Evolutionary conservation across 2,888 invertebrate species (phyloP).

Genomic region (Scelioninae gen. 2): DNA sequence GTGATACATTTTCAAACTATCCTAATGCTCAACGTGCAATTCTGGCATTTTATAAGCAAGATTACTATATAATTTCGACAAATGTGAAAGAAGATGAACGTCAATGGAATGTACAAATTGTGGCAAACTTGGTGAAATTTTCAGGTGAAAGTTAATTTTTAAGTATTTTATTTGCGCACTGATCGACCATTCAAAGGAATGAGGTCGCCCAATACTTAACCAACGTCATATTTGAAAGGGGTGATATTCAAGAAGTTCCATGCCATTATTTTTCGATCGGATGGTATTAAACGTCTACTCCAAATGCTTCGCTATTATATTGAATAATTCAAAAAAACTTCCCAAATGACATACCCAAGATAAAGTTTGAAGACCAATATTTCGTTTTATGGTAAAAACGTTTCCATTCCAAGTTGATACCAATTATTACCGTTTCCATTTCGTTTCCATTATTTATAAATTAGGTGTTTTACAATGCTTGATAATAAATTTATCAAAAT

Average conservation of each 20-base stretch:
- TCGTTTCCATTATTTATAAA: no score
- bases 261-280: constrained; percentile 19
- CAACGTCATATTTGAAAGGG: constrained; percentile 21
- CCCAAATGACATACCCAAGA: neutral
- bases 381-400: no score
- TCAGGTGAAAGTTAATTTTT: constrained; percentile 44
- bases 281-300: constrained; percentile 12
- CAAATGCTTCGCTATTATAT: constrained; percentile 8
- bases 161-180: constrained; percentile 38
- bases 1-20: no score
- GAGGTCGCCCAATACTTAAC: constrained; percentile 31
- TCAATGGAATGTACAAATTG: constrained; percentile 20
- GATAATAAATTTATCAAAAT: no score
- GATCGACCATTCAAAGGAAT: constrained; percentile 25
- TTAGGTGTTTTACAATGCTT: no score
- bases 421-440: no score
- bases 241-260: constrained; percentile 29
- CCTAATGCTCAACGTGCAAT: no score
- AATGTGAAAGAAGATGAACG: no score
- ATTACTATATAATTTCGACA: neutral
- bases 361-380: neutral
- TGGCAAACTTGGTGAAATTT: constrained; percentile 33
- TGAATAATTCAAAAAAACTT: constrained; percentile 5
- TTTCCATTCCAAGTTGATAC: no score
- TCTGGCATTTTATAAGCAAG: no score